Evolutionary conservation across 2,797 vertebrate genomes (phyloP).

Genomic region (Bovichtus diacanthus): DNA sequence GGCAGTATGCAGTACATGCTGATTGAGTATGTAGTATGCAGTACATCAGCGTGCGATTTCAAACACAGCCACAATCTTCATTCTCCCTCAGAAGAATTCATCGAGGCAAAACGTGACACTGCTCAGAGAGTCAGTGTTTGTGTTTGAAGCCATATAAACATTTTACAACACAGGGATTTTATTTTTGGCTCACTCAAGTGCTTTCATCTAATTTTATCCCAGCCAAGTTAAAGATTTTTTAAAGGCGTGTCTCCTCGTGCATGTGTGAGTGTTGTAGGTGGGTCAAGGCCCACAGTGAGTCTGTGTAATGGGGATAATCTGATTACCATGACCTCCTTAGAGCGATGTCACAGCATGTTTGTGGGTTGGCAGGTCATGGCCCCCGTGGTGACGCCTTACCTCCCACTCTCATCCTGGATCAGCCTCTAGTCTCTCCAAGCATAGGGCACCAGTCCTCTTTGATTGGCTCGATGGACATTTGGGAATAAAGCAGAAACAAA

Average conservation of each 20-base stretch:
- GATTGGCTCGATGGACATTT: not conserved
- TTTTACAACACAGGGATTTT: constrained; percentile 40
- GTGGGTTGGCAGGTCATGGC: constrained; percentile 72
- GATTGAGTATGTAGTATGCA: too few species aligned
- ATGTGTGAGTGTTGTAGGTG: constrained; percentile 33
- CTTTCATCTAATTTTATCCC: constrained; percentile 69
- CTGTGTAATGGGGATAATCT: constrained; percentile 77
- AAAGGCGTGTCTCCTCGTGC: not conserved
- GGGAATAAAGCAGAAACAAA: constrained; percentile 24
- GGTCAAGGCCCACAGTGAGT: constrained; percentile 39
- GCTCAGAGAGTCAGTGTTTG: not conserved
- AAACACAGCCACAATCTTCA: constrained; percentile 10
- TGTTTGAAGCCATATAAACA: constrained; percentile 42
- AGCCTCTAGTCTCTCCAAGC: constrained; percentile 42
- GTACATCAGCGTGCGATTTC: too few species aligned
- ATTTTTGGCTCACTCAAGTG: constrained; percentile 55
- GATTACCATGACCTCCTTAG: constrained; percentile 79
- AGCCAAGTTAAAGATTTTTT: constrained; percentile 1
- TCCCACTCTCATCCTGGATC: constrained; percentile 68
- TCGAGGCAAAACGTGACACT: constrained; percentile 48
- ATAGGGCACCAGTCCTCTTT: constrained; percentile 31
- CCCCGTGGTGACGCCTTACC: constrained; percentile 60
- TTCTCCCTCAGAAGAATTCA: constrained; percentile 38
- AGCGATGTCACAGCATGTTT: constrained; percentile 77
- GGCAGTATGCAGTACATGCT: too few species aligned